A percentile compares a stretch with the other conserved stretches of the same genome.
Evolutionary conservation across 2,888 invertebrate genomes (phyloP).

Genomic region (Villa cingulata): DNA sequence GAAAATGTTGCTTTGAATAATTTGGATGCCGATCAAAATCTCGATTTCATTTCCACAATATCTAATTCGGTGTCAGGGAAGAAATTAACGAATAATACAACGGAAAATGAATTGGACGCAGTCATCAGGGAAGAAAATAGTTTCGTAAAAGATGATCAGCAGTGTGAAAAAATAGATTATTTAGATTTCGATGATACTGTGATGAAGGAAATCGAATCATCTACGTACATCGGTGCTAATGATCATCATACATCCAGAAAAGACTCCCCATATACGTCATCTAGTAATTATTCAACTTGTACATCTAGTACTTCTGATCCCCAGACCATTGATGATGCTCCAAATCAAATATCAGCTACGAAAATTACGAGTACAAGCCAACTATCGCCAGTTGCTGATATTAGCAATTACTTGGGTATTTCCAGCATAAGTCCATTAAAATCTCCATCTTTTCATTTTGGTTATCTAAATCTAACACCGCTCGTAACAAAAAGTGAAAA

Average conservation of each 20-base stretch:
- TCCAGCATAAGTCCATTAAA: conserved; percentile 22
- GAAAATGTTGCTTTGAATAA: background rate
- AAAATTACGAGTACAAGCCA: conserved; percentile 24
- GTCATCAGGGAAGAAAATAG: conserved; percentile 5
- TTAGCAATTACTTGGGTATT: conserved; percentile 14
- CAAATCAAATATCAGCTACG: too few species aligned
- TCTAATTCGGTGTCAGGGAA: too few species aligned
- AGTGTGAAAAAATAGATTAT: too few species aligned
- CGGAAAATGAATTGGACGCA: conserved; percentile 21
- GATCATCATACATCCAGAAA: too few species aligned
- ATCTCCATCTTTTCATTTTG: conserved; percentile 20
- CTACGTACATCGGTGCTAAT: too few species aligned
- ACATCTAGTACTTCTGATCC: too few species aligned
- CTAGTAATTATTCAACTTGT: too few species aligned
- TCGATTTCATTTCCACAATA: conserved; percentile 16
- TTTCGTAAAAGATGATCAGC: too few species aligned
- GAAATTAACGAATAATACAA: conserved; percentile 25
- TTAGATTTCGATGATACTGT: background rate
- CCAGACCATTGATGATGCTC: too few species aligned
- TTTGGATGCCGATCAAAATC: background rate
- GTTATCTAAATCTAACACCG: conserved; percentile 18
- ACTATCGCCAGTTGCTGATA: conserved; percentile 26
- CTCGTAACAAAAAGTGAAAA: conserved; percentile 1
- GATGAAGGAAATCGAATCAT: background rate
- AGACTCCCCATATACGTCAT: too few species aligned